phyloP scores from a whole-genome alignment of 2,113 vertebrate genomes.

The Lichenostomus cassidix region DNA sequence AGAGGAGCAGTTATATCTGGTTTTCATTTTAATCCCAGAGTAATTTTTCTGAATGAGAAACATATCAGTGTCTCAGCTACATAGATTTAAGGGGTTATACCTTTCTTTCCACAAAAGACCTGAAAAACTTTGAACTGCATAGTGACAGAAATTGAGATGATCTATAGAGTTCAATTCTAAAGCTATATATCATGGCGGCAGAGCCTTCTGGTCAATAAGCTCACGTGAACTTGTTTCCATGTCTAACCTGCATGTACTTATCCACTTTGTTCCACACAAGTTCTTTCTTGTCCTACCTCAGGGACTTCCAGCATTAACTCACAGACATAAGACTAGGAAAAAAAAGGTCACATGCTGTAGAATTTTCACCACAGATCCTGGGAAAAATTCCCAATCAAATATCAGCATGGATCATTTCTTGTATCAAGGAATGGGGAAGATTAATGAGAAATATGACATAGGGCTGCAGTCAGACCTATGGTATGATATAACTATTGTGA shows the following conservation, averaged over 20 bases:
- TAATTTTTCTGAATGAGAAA: constrained; percentile 37
- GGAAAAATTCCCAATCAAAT: neutral
- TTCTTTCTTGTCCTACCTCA: neutral
- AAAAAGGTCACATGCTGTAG: neutral
- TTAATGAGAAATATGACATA: neutral
- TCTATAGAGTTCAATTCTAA: constrained; percentile 7
- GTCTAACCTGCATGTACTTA: neutral
- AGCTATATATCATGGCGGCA: neutral
- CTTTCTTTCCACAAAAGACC: neutral
- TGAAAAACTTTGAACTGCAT: neutral
- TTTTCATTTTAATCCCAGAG: neutral
- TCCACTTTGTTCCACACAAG: neutral
- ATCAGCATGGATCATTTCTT: neutral
- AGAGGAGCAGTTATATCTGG: neutral
- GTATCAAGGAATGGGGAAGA: neutral
- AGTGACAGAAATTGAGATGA: neutral
- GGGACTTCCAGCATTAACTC: neutral
- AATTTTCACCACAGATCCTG: neutral
- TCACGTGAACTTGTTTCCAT: neutral
- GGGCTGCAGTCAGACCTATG: neutral
- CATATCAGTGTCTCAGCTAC: neutral
- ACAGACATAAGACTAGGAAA: neutral
- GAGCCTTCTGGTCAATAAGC: constrained; percentile 13
- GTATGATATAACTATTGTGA: neutral
- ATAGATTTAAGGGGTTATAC: neutral